Percentiles rank a stretch among this genome's conserved stretches.
Conservation (phyloP, 1,140 invertebrate genomes). For the Protaetia brevitarsis region DNA sequence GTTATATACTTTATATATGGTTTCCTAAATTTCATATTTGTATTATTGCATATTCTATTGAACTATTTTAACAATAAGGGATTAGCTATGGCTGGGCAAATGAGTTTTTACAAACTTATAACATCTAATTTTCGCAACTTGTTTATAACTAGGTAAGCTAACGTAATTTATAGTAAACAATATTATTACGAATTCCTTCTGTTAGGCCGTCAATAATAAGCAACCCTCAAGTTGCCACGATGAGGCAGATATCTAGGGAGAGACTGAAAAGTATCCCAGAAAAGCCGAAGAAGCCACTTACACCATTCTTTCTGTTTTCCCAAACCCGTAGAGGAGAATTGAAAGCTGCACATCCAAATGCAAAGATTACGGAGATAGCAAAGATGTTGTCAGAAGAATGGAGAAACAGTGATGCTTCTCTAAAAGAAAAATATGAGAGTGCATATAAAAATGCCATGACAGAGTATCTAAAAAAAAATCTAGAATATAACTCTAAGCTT, state of each 20-base stretch:
- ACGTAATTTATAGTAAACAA: neutral
- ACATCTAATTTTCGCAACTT: neutral
- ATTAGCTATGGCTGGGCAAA: slow-evolving; percentile 5
- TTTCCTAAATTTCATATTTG: no score
- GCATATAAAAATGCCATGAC: slow-evolving; percentile 48
- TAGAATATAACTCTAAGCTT: slow-evolving; percentile 50
- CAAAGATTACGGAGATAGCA: slow-evolving; percentile 42
- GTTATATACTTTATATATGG: no score
- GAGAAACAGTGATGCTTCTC: slow-evolving; percentile 41
- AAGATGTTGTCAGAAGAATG: slow-evolving; percentile 50
- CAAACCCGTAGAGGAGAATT: slow-evolving; percentile 43
- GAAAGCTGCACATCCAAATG: slow-evolving; percentile 46
- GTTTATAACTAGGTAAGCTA: neutral
- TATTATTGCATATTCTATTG: no score
- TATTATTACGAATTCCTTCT: neutral
- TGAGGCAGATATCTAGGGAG: neutral
- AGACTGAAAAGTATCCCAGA: slow-evolving; percentile 37
- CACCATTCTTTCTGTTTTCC: slow-evolving; percentile 51
- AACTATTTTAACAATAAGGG: neutral
- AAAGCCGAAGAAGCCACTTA: slow-evolving; percentile 54
- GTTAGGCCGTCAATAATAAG: neutral
- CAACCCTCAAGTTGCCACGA: neutral
- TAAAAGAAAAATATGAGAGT: slow-evolving; percentile 49
- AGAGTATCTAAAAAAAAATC: slow-evolving; percentile 49
- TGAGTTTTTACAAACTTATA: neutral